Evolutionary conservation across 1,140 invertebrate genomes (phyloP), one percentile per base, ranked within the genome.

Genomic region (Pseudachorutes palmiensis): DNA sequence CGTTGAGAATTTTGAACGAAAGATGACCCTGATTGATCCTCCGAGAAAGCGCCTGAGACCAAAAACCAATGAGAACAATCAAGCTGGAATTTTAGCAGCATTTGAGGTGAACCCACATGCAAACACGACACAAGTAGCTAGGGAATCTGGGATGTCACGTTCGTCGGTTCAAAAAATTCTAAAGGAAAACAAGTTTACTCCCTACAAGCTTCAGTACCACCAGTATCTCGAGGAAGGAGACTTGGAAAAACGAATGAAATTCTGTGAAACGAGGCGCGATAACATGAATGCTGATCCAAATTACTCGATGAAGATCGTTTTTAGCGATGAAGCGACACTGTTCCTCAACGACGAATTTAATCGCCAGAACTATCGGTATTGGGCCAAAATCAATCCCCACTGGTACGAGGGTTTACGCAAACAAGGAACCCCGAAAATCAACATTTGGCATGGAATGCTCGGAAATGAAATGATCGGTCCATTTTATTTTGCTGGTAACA

Each of bases 391-490:
- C 41, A 76, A 76, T 68, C 74, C 72, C 12, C 61, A 74, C 62
- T 66, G 66, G 59, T 64, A 74, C 33, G 65, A 63, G 61, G 68
- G 74, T 60, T 49, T n/a, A 14, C 66, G 75, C 64, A 73, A 69
- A 19, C 75, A 78, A 73, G 72, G 73, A 66, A 71, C 68, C 36
- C 67, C 70, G 67, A 75, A 76, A 69, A 22, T 77, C 12, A 77
- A 77, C 72, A 73, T 79, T 69, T 78, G 75, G 75, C 68, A 70
- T 24, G 75, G 75, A 9, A 76, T 78, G 65, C 62, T 76, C 26
- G 66, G 71, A 31, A 51, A 74, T 65, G 24, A 36, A 65, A 71
- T 78, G 49, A 72, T 78, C 14, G 76, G 75, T 12, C 74, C 74
- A 68, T 70, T 76, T 63, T 76, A 78, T 55, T 70, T 74, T 62